Conservation (phyloP, 1,140 invertebrate species). For the Drosophila bipectinata region DNA sequence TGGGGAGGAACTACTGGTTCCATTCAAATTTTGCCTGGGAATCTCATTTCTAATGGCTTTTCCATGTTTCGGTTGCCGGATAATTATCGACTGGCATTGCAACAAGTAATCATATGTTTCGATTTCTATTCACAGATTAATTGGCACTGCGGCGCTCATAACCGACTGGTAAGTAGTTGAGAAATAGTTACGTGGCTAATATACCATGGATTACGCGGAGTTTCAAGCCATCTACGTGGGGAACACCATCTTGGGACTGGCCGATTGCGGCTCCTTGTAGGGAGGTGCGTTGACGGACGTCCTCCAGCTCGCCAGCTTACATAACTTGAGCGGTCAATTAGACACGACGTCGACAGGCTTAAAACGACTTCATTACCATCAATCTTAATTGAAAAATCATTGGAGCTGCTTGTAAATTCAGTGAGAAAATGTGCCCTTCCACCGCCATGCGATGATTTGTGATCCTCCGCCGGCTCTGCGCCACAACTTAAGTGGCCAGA, state of each 20-base stretch:
- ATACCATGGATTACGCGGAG: not conserved
- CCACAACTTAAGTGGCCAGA: slow-evolving; percentile 72
- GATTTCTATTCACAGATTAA: slow-evolving; percentile 49
- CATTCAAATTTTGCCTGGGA: slow-evolving; percentile 8
- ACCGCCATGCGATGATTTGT: slow-evolving; percentile 50
- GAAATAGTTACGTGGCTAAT: slow-evolving; percentile 2
- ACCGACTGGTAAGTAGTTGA: slow-evolving; percentile 45
- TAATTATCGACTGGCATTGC: slow-evolving; percentile 14
- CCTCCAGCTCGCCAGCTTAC: slow-evolving; percentile 17
- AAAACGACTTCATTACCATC: slow-evolving; percentile 74
- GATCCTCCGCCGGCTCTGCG: slow-evolving; percentile 54
- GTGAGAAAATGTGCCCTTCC: slow-evolving; percentile 42
- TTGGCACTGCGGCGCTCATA: slow-evolving; percentile 37
- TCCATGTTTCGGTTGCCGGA: slow-evolving; percentile 38
- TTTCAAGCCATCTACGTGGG: slow-evolving; percentile 12
- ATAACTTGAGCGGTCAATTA: slow-evolving; percentile 63
- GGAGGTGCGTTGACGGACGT: slow-evolving; percentile 13
- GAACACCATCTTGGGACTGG: slow-evolving; percentile 11
- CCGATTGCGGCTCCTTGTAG: slow-evolving; percentile 37
- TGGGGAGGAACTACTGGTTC: not conserved
- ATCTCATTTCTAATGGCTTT: slow-evolving; percentile 52
- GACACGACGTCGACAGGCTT: slow-evolving; percentile 33
- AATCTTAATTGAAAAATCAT: slow-evolving; percentile 81
- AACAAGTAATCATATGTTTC: not conserved
- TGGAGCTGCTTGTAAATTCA: slow-evolving; percentile 58